Conservation (phyloP, 1,140 invertebrate genomes). For the Idris sp. region DNA sequence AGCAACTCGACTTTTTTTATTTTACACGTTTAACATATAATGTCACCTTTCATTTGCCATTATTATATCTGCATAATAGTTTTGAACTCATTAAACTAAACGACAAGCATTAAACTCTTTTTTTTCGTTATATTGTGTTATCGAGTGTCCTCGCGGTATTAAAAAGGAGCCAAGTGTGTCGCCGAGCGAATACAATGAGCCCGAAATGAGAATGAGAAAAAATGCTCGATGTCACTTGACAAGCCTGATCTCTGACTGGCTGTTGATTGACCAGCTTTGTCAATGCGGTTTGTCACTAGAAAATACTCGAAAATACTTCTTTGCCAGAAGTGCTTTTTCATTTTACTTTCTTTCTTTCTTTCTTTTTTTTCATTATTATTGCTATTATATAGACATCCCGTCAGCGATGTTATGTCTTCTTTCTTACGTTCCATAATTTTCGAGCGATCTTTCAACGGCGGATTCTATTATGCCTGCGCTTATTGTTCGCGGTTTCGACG, state of each 20-base stretch:
- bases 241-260: constrained; percentile 31
- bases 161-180: constrained; percentile 35
- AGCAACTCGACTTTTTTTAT: too few species aligned
- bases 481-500: constrained; percentile 22
- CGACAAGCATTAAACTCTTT: constrained; percentile 13
- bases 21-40: too few species aligned
- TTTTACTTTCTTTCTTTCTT: constrained; percentile 6
- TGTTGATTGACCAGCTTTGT: constrained; percentile 57
- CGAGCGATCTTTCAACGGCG: constrained; percentile 15
- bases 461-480: constrained; percentile 23
- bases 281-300: constrained; percentile 49
- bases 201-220: not conserved
- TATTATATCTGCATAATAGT: too few species aligned
- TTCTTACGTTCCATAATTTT: constrained; percentile 28
- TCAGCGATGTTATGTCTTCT: constrained; percentile 15
- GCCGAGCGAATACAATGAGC: constrained; percentile 42
- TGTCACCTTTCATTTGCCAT: too few species aligned
- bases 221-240: constrained; percentile 56
- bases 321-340: constrained; percentile 9
- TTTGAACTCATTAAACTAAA: constrained; percentile 20
- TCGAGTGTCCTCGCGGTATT: constrained; percentile 31
- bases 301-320: constrained; percentile 10
- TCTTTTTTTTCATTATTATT: not conserved
- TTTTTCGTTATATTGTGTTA: constrained; percentile 13
- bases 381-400: constrained; percentile 16